Evolutionary conservation across 2,888 invertebrate species (phyloP), one percentile per base, ranked within the genome.

Genomic region (Emmelina monodactyla): DNA sequence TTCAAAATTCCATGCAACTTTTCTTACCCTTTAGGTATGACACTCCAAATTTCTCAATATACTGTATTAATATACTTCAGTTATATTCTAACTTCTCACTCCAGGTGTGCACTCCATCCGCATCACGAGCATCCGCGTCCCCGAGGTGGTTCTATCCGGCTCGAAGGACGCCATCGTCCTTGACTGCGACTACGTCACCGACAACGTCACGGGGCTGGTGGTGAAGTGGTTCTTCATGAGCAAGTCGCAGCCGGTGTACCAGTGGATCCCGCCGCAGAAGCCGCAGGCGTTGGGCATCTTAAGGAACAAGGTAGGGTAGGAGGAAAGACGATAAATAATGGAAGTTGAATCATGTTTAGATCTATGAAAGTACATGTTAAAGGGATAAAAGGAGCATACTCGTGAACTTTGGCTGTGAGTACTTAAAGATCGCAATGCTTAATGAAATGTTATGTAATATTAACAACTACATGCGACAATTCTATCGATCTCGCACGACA

Each of bases 141-240:
- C 87, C 2, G 79, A 82, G 44, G 73, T 83, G 3, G 79, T 86
- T 22, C 82, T 79, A 41, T 83, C 83, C 41, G 85, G 84, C 3
- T 82, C 83, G 9, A 72, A 71, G 31, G 80, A 82, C 31, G 73
- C 84, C 2, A 80, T 84, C 25, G 79, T 88, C 2, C 67, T 91
- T 41, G 91, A 91, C 62, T 91, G 91, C 52, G 86, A 89, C 50
- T 91, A 87, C 46, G 68, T 86, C 11, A 82, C 83, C 10, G 83
- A 78, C 30, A 85, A 85, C 49, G 86, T 86, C 43, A 81, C 83
- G 0, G 88, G 88, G 0, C 67, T 91, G 13, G 88, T 89, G 2
- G 86, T 91, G 6, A 89, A 90, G 60, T 91, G 91, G 91, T 89
- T 85, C 56, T 82, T 83, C 52, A 85, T 84, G 61, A 84, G 86